Evolutionary conservation across 2,113 vertebrate genomes (phyloP), one percentile per base, ranked within the genome.

Genomic region (Irena cyanogastra): DNA sequence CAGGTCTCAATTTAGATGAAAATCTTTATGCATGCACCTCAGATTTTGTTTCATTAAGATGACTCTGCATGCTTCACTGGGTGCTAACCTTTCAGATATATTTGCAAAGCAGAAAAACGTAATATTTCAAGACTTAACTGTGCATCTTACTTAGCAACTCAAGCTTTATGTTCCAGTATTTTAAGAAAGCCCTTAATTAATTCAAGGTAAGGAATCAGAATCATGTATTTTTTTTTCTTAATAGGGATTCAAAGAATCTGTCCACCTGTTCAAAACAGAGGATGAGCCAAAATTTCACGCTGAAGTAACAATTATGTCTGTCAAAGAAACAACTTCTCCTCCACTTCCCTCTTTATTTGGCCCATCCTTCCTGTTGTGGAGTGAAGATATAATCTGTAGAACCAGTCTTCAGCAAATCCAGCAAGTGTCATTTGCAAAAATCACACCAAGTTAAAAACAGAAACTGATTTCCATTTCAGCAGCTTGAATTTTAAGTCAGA

Each of bases 401-500:
- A 95, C 94, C 91, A 97, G 68, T 92, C 52, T 82, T 88, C 92
- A 93, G 69, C 75, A 97, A 97, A 97, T 96, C 83, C 90, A 97
- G 83, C 68, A 91, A 97, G 63, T 93, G 88, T 76, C 53, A 60
- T 75, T 75, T 70, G 44, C 31, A 94, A 95, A 94, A 63, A n/a
- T 96, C 96, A 90, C 53, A 80, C 53, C 16, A 42, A 94, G 68
- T 91, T 95, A 97, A 95, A 91, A 81, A n/a, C 47, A 95, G 96
- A 96, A 97, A 84, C 77, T 92, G 83, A 96, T 98, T 98, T 97
- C 96, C 64, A 91, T 72, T 97, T 94, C 91, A 97, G 84, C 95
- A 97, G 77, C 86, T 94, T 91, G 95, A 96, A 97, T 96, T 94
- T 97, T 97, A 97, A 90, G 93, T 97, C 78, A 66, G 96, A 93